Evolutionary conservation across 1,140 invertebrate species (phyloP), one percentile per base, ranked within the genome.

Genomic region (Anthonomus grandis): DNA sequence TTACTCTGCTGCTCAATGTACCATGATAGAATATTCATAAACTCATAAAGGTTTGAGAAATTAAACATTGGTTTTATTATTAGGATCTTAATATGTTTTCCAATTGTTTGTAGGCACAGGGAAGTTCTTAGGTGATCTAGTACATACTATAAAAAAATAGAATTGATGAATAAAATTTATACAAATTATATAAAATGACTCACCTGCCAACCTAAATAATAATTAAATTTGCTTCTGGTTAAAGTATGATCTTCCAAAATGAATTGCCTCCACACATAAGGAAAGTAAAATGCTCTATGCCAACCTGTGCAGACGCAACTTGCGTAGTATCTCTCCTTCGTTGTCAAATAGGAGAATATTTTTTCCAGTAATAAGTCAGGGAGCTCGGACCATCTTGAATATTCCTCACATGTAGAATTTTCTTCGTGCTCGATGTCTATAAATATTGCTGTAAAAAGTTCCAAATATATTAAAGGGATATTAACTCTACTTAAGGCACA

Each of bases 1-100:
- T n/a, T n/a, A 6, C 57, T 42, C 4, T 60, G 55, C 58, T 75
- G 69, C 64, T 87, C 85, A 1, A 80, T 79, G 59, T 85, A 89
- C 79, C 84, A 91, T 2, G 83, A 86, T 36, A 88, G 68, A 77
- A 90, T 83, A 25, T 86, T 87, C 83, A 91, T 89, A 64, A 91
- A 91, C 70, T 91, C 88, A 64, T 86, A 91, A 2, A 92, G 75
- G 69, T 92, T 92, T 65, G 87, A 87, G 60, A 91, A 90, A 70
- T 90, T 91, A 19, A 80, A 75, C 77, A 87, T 87, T 0, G 89
- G 89, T 13, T 81, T 78, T 52, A 93, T 85, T 9, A 86, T 78
- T 3, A 93, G 70, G 9, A 76, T 79, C 42, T 83, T 78, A 59
- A 92, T 79, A 66, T 86, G 78, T 44, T 70, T 73, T 0, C 89